Conservation (phyloP, 2,113 vertebrate genomes). For the Microcebus lehilahytsara region DNA sequence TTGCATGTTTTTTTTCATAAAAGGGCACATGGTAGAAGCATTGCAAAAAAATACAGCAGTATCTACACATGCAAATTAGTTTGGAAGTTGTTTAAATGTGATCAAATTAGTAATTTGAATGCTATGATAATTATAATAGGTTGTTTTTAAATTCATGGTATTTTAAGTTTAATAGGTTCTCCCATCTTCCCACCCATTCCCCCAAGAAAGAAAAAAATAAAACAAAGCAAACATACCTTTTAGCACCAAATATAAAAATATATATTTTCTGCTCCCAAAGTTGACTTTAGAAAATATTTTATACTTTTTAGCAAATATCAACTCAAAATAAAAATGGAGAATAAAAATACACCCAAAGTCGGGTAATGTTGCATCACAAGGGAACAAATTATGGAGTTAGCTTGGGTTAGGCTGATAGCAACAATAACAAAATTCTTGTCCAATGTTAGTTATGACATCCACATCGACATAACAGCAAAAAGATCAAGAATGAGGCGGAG, state of each 20-base stretch:
- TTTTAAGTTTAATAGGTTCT: neutral
- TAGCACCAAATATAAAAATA: neutral
- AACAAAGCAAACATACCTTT: neutral
- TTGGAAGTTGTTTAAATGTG: constrained; percentile 3
- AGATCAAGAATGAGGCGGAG: neutral
- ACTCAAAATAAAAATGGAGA: neutral
- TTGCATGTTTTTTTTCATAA: neutral
- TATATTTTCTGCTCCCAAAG: neutral
- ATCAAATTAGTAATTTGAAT: neutral
- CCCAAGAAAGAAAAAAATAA: neutral
- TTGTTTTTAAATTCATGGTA: neutral
- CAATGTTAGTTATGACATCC: neutral
- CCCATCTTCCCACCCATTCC: rapidly evolving
- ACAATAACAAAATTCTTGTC: neutral
- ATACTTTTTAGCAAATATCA: constrained; percentile 8
- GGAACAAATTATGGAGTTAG: neutral
- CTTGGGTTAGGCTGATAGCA: neutral
- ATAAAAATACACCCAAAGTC: constrained; percentile 1
- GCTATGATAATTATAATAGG: neutral
- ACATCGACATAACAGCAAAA: neutral
- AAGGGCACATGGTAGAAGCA: neutral
- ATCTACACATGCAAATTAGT: neutral
- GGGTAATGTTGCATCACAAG: neutral
- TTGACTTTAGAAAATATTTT: neutral
- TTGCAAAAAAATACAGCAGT: neutral